These are phyloP conservation scores for Lota lota DNA, from an alignment of 2,113 vertebrate genomes.

Conservation along the genomic window DNA sequence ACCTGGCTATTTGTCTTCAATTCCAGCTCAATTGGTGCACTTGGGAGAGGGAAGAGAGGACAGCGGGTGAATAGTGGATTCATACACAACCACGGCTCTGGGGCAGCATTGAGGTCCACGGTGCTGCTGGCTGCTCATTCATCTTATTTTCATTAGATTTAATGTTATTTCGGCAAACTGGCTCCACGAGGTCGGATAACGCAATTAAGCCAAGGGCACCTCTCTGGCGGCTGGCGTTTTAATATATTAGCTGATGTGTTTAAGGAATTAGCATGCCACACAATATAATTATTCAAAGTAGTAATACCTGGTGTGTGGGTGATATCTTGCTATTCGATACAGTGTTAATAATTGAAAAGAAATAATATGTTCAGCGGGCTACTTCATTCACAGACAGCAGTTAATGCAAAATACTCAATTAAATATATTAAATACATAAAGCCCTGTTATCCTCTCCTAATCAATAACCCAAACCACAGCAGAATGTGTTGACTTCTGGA, in stretches of 20 bases:
- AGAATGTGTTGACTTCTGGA: too few species aligned
- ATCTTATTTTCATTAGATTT: slow-evolving; percentile 72
- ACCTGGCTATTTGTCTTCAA: slow-evolving; percentile 27
- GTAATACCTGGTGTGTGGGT: too few species aligned
- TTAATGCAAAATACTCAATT: too few species aligned
- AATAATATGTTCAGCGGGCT: too few species aligned
- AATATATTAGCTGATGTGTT: slow-evolving; percentile 52
- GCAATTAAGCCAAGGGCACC: slow-evolving; percentile 58
- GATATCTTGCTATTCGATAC: too few species aligned
- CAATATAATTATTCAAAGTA: too few species aligned
- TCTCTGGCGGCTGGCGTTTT: slow-evolving; percentile 46
- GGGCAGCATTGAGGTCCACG: slow-evolving; percentile 37
- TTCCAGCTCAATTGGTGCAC: slow-evolving; percentile 35
- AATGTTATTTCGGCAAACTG: slow-evolving; percentile 65
- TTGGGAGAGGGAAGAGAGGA: slow-evolving; percentile 47
- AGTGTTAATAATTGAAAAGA: too few species aligned
- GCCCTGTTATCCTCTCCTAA: too few species aligned
- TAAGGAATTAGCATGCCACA: slow-evolving; percentile 45
- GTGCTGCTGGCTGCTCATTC: slow-evolving; percentile 61
- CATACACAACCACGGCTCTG: slow-evolving; percentile 45
- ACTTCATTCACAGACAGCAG: too few species aligned
- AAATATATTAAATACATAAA: too few species aligned
- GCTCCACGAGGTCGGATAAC: slow-evolving; percentile 64
- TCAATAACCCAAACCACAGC: too few species aligned
- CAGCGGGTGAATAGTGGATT: slow-evolving; percentile 48